Percentiles rank a stretch among this genome's conserved stretches.
phyloP scores from a whole-genome alignment of 2,797 vertebrate genomes.

The Xenopus petersii region DNA sequence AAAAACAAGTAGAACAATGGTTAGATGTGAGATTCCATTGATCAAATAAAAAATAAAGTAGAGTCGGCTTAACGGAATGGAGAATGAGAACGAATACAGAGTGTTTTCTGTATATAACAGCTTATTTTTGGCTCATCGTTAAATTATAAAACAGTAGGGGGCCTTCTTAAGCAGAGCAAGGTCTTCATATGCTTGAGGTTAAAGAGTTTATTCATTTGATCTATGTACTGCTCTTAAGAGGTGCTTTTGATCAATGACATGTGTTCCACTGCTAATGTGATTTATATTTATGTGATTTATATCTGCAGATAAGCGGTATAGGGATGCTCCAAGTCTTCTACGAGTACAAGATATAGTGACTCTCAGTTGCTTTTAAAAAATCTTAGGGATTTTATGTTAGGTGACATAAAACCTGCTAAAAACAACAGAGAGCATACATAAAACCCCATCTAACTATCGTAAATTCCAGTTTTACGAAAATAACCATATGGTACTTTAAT shows the following conservation, averaged over 20 bases:
- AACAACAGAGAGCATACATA: no score
- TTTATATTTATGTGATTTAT: no score
- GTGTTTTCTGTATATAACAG: slow-evolving; percentile 1
- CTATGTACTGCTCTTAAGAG: slow-evolving; percentile 1
- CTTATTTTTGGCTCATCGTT: slow-evolving; percentile 20
- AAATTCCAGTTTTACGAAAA: no score
- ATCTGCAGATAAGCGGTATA: no score
- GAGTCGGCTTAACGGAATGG: not conserved
- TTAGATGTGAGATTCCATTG: not conserved
- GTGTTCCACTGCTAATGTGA: no score
- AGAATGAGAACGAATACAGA: not conserved
- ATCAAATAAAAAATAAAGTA: not conserved
- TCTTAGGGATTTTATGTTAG: no score
- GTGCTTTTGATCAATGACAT: slow-evolving; percentile 27
- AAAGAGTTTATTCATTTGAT: slow-evolving; percentile 21
- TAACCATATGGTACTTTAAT: no score
- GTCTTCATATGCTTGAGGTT: slow-evolving; percentile 27
- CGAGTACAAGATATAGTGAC: no score
- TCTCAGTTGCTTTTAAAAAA: no score
- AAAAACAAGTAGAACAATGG: not conserved
- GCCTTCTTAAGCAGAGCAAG: slow-evolving; percentile 18
- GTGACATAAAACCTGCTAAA: no score
- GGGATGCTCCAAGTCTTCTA: no score
- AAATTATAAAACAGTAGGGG: slow-evolving; percentile 8
- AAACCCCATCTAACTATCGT: no score